Evolutionary conservation across 1,140 invertebrate species (phyloP).

Genomic region (Rhyacophila brunnea): DNA sequence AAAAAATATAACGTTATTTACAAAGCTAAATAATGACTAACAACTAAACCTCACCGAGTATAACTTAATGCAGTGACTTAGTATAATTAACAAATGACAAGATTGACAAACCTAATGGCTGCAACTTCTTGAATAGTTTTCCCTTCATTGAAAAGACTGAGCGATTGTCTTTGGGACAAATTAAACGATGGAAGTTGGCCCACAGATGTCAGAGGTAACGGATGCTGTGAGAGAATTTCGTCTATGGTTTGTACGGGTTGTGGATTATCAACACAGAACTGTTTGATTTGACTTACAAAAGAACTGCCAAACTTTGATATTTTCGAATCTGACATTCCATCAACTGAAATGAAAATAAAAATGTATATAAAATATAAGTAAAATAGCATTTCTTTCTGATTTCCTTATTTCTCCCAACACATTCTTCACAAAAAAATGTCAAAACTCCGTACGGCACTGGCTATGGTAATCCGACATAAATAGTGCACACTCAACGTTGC

Average conservation of each 20-base stretch:
- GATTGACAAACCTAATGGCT: neutral
- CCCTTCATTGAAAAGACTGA: conserved; percentile 13
- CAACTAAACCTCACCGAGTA: too few species aligned
- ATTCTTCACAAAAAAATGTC: too few species aligned
- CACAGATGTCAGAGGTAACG: neutral
- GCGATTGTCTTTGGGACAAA: conserved; percentile 5
- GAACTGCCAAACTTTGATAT: conserved; percentile 57
- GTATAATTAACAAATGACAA: neutral
- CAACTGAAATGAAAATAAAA: conserved; percentile 44
- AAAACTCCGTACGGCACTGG: too few species aligned
- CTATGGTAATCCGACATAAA: too few species aligned
- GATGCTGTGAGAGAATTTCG: conserved; percentile 7
- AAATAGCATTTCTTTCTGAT: neutral
- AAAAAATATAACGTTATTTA: too few species aligned
- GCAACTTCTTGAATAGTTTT: conserved; percentile 13
- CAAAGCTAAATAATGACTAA: too few species aligned
- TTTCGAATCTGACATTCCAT: conserved; percentile 60
- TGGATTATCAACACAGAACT: conserved; percentile 1
- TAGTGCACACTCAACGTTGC: too few species aligned
- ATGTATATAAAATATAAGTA: too few species aligned
- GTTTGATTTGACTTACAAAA: conserved; percentile 38
- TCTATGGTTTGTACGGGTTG: neutral
- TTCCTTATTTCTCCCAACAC: neutral
- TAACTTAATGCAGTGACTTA: neutral
- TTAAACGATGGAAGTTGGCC: neutral